Base-by-base conservation (phyloP, 2,113 vertebrate genomes). In the Ceratotherium simum region DNA sequence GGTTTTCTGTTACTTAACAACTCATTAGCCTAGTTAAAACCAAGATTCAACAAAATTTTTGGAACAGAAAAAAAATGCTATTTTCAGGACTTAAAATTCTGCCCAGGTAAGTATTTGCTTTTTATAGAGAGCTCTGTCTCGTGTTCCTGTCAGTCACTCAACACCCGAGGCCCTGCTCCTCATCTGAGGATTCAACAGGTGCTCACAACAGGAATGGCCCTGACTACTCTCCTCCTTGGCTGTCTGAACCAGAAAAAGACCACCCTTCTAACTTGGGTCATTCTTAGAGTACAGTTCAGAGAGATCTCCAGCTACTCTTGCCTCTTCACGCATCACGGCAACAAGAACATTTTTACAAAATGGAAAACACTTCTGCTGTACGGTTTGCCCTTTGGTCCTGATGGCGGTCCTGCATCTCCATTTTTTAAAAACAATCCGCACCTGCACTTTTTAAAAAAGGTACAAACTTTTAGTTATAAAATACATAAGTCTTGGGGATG, bases 401-500 rank as follows among this genome's bases (percentile, higher is more conserved):
- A 39, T 0, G 0, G 5, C 4, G 27, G 8, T 29, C 54, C 64
- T 67, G 1, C 4, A 36, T 29, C n/a, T 33, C 25, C 9, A n/a
- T 82, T 88, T 76, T 25, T 27, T 6, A 54, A 78, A 54, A 33
- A 78, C 33, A 21, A 54, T 6, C 73, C 4, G 8, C 8, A 31
- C 18, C 46, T 33, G 75, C 48, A 33, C 21, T 76, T 90, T 23
- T 29, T 0, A 64, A 82, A 64, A 82, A 54, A 54, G 67, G 84
- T 21, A 56, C 39, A 90, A 62, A 90, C 42, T 90, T 78, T 21
- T 46, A 51, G 58, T n/a, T 48, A 27, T 64, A 60, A 21, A 48
- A 78, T 54, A 54, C 33, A 31, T 39, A 76, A 76, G 87, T 76
- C 39, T 39, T n/a, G 60, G 39, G 8, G 3, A 48, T 36, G 17